These are phyloP conservation scores for Spodoptera picta DNA, from an alignment of 2,888 invertebrate species.

Conservation along the genomic window DNA sequence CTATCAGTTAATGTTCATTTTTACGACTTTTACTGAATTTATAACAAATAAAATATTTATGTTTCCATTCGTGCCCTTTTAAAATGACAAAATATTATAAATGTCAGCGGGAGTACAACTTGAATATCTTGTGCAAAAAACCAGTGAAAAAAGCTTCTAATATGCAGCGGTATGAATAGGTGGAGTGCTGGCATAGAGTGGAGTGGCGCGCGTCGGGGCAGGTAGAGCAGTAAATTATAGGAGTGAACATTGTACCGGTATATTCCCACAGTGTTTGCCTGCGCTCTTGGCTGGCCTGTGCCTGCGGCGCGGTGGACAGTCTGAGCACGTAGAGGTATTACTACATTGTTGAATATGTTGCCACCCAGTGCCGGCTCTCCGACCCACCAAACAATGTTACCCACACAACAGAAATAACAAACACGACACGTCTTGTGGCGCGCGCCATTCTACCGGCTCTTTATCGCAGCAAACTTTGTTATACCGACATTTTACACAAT, in stretches of 20 bases:
- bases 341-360: slow-evolving; percentile 50
- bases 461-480: slow-evolving; percentile 46
- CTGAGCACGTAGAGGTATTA: slow-evolving; percentile 53
- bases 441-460: slow-evolving; percentile 21
- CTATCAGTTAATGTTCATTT: slow-evolving; percentile 40
- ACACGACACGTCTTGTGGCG: slow-evolving; percentile 28
- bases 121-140: slow-evolving; percentile 21
- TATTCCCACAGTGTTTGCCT: slow-evolving; percentile 41
- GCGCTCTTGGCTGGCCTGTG: slow-evolving; percentile 19
- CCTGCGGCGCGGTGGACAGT: slow-evolving; percentile 35
- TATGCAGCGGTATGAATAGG: slow-evolving; percentile 14
- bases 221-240: not conserved
- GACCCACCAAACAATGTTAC: slow-evolving; percentile 43
- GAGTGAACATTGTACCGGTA: slow-evolving; percentile 22
- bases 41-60: slow-evolving; percentile 43
- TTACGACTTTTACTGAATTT: slow-evolving; percentile 39
- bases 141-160: slow-evolving; percentile 5
- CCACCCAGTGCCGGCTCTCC: slow-evolving; percentile 15
- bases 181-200: not conserved
- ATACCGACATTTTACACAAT: slow-evolving; percentile 44
- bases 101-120: slow-evolving; percentile 6
- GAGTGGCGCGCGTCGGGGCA: not conserved
- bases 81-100: slow-evolving; percentile 29
- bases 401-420: slow-evolving; percentile 45
- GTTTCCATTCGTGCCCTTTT: slow-evolving; percentile 26